Evolutionary conservation across 2,888 invertebrate species (phyloP).

Genomic region (Melolontha melolontha): DNA sequence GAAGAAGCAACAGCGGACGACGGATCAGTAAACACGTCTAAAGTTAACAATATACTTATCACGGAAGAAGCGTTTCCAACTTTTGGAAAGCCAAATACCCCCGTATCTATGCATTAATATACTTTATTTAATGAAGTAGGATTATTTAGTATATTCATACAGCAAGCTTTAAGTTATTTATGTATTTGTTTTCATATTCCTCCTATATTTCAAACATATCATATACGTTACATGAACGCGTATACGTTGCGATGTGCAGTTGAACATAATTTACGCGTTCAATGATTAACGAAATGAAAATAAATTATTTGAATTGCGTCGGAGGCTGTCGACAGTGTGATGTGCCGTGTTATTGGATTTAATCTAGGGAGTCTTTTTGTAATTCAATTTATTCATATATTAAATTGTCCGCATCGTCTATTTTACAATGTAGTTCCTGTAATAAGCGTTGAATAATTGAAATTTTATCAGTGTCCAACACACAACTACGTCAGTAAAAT

Average conservation of each 20-base stretch:
- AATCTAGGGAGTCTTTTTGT: slow-evolving; percentile 24
- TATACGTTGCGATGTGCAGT: background rate
- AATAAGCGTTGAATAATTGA: slow-evolving; percentile 35
- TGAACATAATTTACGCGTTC: background rate
- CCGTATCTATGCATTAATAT: too few relatives aligned
- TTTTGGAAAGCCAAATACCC: too few relatives aligned
- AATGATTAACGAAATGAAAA: slow-evolving; percentile 21
- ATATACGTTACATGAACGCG: too few relatives aligned
- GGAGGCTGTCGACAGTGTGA: slow-evolving; percentile 11
- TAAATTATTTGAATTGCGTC: slow-evolving; percentile 28
- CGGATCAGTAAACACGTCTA: too few relatives aligned
- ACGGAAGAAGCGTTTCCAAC: too few relatives aligned
- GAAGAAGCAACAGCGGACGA: too few relatives aligned
- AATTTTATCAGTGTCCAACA: slow-evolving; percentile 15
- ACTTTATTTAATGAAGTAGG: too few relatives aligned
- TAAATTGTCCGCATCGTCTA: slow-evolving; percentile 20
- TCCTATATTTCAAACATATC: too few relatives aligned
- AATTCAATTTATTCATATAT: slow-evolving; percentile 24
- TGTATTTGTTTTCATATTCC: too few relatives aligned
- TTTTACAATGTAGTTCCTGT: slow-evolving; percentile 21
- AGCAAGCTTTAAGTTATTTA: too few relatives aligned
- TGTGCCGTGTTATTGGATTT: slow-evolving; percentile 14
- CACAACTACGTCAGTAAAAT: background rate
- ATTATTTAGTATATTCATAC: too few relatives aligned
- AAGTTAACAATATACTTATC: too few relatives aligned